Evolutionary conservation across 37 sponge, comb jelly and placozoan species (phyloP).

Genomic region (Aplysina aerophoba): DNA sequence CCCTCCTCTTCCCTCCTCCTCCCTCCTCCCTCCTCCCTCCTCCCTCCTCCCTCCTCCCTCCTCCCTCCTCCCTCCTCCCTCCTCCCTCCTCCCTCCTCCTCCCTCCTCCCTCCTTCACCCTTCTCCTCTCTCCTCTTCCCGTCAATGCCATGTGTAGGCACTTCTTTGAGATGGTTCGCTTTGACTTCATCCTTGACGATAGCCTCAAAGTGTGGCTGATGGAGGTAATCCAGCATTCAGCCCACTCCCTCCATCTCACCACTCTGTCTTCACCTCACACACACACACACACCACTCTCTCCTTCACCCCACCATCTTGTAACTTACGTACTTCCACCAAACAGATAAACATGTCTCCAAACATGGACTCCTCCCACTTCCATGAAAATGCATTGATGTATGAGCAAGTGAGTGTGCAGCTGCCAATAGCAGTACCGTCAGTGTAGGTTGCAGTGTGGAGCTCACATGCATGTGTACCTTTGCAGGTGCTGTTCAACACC

Average conservation of each 20-base stretch:
- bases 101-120: slow-evolving; percentile 3
- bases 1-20: not conserved
- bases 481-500: slow-evolving; percentile 64
- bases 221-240: slow-evolving; percentile 52
- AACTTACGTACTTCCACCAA: no score
- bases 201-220: slow-evolving; percentile 73
- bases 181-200: slow-evolving; percentile 76
- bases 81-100: slow-evolving; percentile 17
- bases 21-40: slow-evolving; percentile 4
- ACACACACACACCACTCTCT: not conserved
- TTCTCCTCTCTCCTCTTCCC: no score
- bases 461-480: not conserved
- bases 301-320: not conserved
- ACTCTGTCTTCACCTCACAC: no score
- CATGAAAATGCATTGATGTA: slow-evolving; percentile 57
- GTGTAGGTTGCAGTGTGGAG: no score
- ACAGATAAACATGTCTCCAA: slow-evolving; percentile 82
- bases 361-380: slow-evolving; percentile 65
- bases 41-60: slow-evolving; percentile 10
- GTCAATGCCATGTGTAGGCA: slow-evolving; percentile 35
- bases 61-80: not conserved
- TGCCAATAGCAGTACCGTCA: no score
- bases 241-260: not conserved
- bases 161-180: slow-evolving; percentile 84
- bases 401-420: slow-evolving; percentile 73